These are phyloP conservation scores for Drosophila atripex DNA, from an alignment of 2,888 invertebrate species.

Conservation along the genomic window DNA sequence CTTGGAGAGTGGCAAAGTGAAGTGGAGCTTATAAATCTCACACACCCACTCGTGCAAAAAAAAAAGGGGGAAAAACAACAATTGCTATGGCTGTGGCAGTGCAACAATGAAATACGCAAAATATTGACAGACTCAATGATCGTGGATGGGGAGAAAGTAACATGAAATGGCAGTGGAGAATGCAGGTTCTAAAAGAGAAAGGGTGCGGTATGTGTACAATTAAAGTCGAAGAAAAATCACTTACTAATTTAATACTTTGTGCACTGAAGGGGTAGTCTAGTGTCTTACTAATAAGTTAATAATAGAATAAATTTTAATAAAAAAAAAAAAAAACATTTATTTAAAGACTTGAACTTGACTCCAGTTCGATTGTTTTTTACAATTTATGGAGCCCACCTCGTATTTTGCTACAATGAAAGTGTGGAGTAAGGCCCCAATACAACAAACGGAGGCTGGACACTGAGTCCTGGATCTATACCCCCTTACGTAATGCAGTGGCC, in stretches of 20 bases:
- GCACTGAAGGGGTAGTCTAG: too few relatives aligned
- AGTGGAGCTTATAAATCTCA: slow-evolving; percentile 67
- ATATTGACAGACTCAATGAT: slow-evolving; percentile 67
- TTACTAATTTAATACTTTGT: too few relatives aligned
- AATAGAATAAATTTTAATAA: too few relatives aligned
- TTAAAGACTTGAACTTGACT: too few relatives aligned
- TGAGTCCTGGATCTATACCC: slow-evolving; percentile 8
- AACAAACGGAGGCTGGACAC: slow-evolving; percentile 4
- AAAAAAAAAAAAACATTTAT: too few relatives aligned
- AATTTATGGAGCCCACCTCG: not conserved
- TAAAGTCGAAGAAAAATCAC: slow-evolving; percentile 44
- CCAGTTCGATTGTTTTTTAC: not conserved
- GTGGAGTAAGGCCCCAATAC: not conserved
- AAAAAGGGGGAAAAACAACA: not conserved
- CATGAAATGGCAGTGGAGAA: not conserved
- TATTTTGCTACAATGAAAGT: not conserved
- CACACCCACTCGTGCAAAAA: slow-evolving; percentile 41
- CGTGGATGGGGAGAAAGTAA: not conserved
- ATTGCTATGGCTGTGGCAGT: slow-evolving; percentile 43
- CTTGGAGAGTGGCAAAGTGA: slow-evolving; percentile 35
- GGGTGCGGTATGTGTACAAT: slow-evolving; percentile 67
- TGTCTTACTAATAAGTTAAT: too few relatives aligned
- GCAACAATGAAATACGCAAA: slow-evolving; percentile 79
- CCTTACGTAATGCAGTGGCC: slow-evolving; percentile 69
- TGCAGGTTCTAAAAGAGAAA: not conserved